phyloP scores from a whole-genome alignment of 2,797 vertebrate species.

The Acridotheres tristis region DNA sequence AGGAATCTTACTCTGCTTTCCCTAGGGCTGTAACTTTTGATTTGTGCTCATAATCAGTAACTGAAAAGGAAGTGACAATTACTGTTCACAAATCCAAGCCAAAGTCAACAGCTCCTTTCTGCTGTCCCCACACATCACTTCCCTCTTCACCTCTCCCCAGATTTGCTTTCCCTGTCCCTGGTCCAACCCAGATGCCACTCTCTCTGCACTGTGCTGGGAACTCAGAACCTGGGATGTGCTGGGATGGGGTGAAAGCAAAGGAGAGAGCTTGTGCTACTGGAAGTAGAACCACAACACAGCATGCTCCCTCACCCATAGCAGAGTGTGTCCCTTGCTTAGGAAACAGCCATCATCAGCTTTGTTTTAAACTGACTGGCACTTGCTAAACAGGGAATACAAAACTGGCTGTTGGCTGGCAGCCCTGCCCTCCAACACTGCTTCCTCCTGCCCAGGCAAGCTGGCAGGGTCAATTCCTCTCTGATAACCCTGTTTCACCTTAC shows the following conservation, averaged over 20 bases:
- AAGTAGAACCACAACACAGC: fast-evolving
- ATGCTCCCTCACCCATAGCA: not conserved
- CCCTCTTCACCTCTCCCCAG: not conserved
- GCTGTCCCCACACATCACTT: not conserved
- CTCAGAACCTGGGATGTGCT: not conserved
- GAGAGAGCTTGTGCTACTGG: not conserved
- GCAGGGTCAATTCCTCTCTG: not conserved
- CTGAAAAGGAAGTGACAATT: constrained; percentile 11
- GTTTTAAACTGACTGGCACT: not conserved
- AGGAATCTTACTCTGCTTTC: not conserved
- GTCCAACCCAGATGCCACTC: not conserved
- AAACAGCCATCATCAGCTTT: not conserved
- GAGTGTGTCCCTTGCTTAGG: not conserved
- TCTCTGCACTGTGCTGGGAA: not conserved
- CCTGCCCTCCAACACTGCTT: not conserved
- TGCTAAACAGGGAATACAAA: not conserved
- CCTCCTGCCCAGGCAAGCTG: not conserved
- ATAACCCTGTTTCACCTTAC: not conserved
- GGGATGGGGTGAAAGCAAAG: not conserved
- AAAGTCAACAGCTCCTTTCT: constrained; percentile 21
- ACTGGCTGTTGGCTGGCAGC: not conserved
- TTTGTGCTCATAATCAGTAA: not conserved
- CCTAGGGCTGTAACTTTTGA: not conserved
- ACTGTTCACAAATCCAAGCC: not conserved
- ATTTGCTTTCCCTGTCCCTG: not conserved